Evolutionary conservation across 2,113 vertebrate genomes (phyloP).

Genomic region (Hippolais icterina): DNA sequence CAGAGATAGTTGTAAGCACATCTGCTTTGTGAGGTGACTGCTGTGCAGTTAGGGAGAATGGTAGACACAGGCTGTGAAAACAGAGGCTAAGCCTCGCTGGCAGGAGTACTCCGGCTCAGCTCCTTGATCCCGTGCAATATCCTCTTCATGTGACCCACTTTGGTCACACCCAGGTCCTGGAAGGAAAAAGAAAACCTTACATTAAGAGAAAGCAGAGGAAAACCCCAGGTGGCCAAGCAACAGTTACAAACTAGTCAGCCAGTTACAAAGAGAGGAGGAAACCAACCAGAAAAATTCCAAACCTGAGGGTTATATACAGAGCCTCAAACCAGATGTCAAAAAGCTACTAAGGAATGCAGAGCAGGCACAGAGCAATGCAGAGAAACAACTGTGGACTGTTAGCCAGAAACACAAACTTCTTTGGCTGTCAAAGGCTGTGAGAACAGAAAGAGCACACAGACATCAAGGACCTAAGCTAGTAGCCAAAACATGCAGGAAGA

Average conservation of each 20-base stretch:
- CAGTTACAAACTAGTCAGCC: neutral
- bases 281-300: neutral
- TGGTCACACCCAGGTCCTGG: conserved; percentile 95
- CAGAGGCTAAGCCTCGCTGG: conserved; percentile 83
- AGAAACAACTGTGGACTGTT: neutral
- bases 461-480: neutral
- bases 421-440: neutral
- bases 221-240: neutral
- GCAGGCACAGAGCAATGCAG: neutral
- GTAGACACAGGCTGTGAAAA: conserved; percentile 72
- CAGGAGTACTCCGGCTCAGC: conserved; percentile 84
- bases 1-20: neutral
- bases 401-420: neutral
- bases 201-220: neutral
- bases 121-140: conserved; percentile 95
- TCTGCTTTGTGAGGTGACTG: conserved; percentile 40
- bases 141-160: conserved; percentile 97
- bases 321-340: neutral
- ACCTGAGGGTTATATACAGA: neutral
- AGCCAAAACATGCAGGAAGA: conserved; percentile 1
- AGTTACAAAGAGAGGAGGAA: neutral
- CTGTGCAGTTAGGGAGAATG: conserved; percentile 43
- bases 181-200: conserved; percentile 32
- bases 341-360: neutral
- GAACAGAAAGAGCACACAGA: neutral